Conservation (phyloP, 1,140 invertebrate species). For the Lordiphosa mommai region DNA sequence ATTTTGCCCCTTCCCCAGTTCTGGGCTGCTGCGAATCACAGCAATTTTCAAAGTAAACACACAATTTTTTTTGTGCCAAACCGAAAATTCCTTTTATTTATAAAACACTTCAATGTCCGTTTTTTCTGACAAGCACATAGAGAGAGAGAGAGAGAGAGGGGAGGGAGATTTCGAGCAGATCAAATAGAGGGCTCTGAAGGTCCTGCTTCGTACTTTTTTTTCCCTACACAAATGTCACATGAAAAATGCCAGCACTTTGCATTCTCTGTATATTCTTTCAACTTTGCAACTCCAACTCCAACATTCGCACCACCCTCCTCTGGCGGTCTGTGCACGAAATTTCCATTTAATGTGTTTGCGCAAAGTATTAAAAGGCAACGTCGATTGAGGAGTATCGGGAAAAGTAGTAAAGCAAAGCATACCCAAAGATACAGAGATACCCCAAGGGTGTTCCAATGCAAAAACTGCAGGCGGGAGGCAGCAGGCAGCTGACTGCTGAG, state of each 20-base stretch:
- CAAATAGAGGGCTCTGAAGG: constrained; percentile 48
- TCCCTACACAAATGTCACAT: constrained; percentile 68
- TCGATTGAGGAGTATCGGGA: constrained; percentile 65
- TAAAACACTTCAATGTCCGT: constrained; percentile 57
- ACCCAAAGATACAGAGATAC: constrained; percentile 1
- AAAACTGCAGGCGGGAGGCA: constrained; percentile 34
- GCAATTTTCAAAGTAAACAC: constrained; percentile 72
- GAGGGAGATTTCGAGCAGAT: constrained; percentile 45
- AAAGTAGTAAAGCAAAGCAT: constrained; percentile 66
- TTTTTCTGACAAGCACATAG: constrained; percentile 33
- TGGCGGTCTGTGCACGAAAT: constrained; percentile 53
- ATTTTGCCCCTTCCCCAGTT: constrained; percentile 15
- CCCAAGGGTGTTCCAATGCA: constrained; percentile 16
- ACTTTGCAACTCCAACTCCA: constrained; percentile 6
- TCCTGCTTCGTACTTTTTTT: constrained; percentile 42
- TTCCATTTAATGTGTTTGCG: constrained; percentile 77
- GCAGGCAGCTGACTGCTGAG: constrained; percentile 60
- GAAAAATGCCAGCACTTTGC: constrained; percentile 71
- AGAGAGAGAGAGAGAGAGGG: constrained; percentile 9
- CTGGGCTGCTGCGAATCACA: constrained; percentile 49
- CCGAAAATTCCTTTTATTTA: constrained; percentile 67
- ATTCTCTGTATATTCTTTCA: constrained; percentile 19
- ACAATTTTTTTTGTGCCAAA: constrained; percentile 32
- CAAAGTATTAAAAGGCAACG: constrained; percentile 75
- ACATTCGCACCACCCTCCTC: constrained; percentile 2